Base-by-base conservation (phyloP, 2,888 invertebrate genomes). In the Maniola hyperantus region DNA sequence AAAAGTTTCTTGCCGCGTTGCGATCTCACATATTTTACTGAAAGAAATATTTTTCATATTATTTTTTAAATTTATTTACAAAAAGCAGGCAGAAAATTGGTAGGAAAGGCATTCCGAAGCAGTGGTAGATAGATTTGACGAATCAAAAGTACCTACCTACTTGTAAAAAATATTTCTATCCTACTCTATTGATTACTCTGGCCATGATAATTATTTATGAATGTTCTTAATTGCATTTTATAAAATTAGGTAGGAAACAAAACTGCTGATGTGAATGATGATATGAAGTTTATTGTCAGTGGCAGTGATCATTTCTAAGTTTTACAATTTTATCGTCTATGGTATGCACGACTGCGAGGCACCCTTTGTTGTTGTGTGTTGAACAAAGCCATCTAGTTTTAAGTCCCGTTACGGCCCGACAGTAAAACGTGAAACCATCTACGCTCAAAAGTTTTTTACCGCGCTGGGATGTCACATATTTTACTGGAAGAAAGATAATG, bases 351-450 rank as follows among this genome's bases (percentile, higher is more conserved):
- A 26, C 26, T 8, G 51, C 51, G 26, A 26, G 26, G 6, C 51
- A 51, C 6, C 51, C 51, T 26, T 6, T 26, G 5, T 26, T 13
- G 26, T 26, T 26, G 13, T 51, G 51, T 13, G 51, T 26, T 5
- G 51, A 51, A 51, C 51, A 51, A 20, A 20, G 8, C 51, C 51
- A 51, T 51, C 51, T 51, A 13, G 51, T 51, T 20, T 51, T 51
- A 6, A 11, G 5, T 11, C 51, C 51, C 15, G 46, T 13, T 6
- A 46, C 46, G 1, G 7, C 13, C 15, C 13, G 46, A 15, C 13
- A 11, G n/a, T 15, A n/a, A 46, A 46, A 46, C 7, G 46, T 46
- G n/a, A n/a, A 46, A 0, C 46, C 46, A 5, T 46, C 46, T 6
- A 46, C 15, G 46, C n/a, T n/a, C 7, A 46, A 15, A 13, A 46